Evolutionary conservation across 2,888 invertebrate genomes (phyloP).

Genomic region (Hyles lineata): DNA sequence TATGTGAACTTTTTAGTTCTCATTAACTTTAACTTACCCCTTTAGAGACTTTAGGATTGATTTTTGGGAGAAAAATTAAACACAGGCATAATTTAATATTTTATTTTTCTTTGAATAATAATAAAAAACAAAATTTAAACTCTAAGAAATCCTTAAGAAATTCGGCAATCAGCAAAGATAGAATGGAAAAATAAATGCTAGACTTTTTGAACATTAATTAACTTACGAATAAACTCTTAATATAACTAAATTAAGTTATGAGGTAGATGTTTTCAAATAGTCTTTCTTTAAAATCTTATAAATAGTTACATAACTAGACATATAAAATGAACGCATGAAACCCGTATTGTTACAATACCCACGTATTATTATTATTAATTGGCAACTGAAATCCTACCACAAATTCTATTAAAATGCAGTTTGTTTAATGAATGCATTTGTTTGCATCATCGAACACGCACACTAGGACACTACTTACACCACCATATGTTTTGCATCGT

Average conservation of each 20-base stretch:
- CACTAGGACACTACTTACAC: conserved; percentile 9
- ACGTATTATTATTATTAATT: conserved; percentile 34
- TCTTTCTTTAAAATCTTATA: conserved; percentile 76
- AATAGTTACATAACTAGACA: conserved; percentile 65
- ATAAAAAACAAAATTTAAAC: conserved; percentile 81
- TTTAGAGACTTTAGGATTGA: too few relatives aligned
- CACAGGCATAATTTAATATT: conserved; percentile 58
- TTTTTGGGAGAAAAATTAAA: conserved; percentile 41
- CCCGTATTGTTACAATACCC: conserved; percentile 60
- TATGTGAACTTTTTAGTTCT: neutral
- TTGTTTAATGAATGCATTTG: conserved; percentile 5
- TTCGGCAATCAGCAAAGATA: conserved; percentile 69
- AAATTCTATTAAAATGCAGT: conserved; percentile 20
- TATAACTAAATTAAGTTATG: conserved; percentile 80
- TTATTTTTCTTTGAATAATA: conserved; percentile 81
- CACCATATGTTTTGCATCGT: neutral
- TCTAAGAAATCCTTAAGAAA: conserved; percentile 76
- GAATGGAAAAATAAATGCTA: conserved; percentile 70
- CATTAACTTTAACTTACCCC: neutral
- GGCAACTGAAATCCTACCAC: conserved; percentile 28
- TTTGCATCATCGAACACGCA: conserved; percentile 2
- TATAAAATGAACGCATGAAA: conserved; percentile 57
- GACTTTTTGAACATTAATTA: conserved; percentile 78
- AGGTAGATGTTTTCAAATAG: conserved; percentile 84
- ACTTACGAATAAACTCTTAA: conserved; percentile 77